These are phyloP conservation scores for Amia ocellicauda DNA, from an alignment of 2,113 vertebrate genomes.

Conservation along the genomic window DNA sequence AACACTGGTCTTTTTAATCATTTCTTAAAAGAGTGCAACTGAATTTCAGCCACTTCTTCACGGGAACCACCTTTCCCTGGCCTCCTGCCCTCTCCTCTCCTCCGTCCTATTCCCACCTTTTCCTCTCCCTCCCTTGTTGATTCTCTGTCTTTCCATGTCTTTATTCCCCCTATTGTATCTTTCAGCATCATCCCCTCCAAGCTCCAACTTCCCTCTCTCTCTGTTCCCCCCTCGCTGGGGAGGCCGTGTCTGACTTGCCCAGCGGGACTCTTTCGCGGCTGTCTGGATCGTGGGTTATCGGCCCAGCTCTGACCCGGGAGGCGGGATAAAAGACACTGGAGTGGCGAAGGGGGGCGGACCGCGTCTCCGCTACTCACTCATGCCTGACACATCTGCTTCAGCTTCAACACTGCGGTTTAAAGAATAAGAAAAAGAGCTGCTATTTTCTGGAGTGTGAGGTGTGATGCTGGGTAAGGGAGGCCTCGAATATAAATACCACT, in stretches of 20 bases:
- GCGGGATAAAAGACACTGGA: constrained; percentile 8
- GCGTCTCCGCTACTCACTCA: constrained; percentile 10
- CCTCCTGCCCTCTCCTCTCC: too few relatives aligned
- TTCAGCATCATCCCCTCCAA: too few relatives aligned
- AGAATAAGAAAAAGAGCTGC: constrained; percentile 55
- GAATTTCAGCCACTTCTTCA: too few relatives aligned
- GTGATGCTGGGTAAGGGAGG: constrained; percentile 35
- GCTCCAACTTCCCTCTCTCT: too few relatives aligned
- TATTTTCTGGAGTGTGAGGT: constrained; percentile 52
- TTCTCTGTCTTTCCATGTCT: too few relatives aligned
- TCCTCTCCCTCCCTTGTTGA: too few relatives aligned
- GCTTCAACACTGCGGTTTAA: constrained; percentile 38
- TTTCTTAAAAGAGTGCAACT: too few relatives aligned
- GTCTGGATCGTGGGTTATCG: not conserved
- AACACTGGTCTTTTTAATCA: too few relatives aligned
- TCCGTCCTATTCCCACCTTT: too few relatives aligned
- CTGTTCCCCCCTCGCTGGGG: not conserved
- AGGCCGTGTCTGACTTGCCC: not conserved
- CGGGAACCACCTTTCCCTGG: too few relatives aligned
- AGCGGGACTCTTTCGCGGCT: not conserved
- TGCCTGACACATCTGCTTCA: constrained; percentile 16
- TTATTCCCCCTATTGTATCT: too few relatives aligned
- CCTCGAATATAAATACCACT: constrained; percentile 55
- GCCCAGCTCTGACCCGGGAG: not conserved
- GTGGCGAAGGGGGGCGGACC: not conserved